Percentiles rank a stretch among this genome's conserved stretches.
These are phyloP conservation scores for Pinna nobilis DNA, from an alignment of 1,140 invertebrate genomes.

Conservation along the genomic window DNA sequence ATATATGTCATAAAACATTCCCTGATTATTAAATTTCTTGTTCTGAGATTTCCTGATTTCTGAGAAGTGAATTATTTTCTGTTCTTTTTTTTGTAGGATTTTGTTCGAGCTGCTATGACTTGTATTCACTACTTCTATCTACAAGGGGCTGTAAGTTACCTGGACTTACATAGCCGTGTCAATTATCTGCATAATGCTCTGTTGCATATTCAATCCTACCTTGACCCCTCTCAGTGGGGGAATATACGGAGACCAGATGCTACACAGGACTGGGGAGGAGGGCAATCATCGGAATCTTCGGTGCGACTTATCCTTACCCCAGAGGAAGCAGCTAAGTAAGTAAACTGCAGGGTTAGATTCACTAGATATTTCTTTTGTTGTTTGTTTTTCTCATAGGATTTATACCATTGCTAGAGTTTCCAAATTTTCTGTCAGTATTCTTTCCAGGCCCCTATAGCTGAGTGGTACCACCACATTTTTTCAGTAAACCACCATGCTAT, in stretches of 20 bases:
- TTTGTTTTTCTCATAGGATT: too few species aligned
- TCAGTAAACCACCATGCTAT: too few species aligned
- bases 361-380: too few species aligned
- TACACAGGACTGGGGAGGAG: background rate
- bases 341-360: background rate
- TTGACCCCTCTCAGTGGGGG: conserved; percentile 68
- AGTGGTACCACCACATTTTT: too few species aligned
- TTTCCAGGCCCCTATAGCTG: too few species aligned
- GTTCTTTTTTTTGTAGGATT: conserved; percentile 64
- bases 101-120: conserved; percentile 72
- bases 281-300: conserved; percentile 34
- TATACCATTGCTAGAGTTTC: too few species aligned
- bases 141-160: conserved; percentile 64
- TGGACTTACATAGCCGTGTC: conserved; percentile 61
- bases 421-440: too few species aligned
- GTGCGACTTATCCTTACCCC: conserved; percentile 56
- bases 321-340: conserved; percentile 67
- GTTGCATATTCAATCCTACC: conserved; percentile 70
- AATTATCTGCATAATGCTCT: conserved; percentile 67
- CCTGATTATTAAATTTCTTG: background rate
- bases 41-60: background rate
- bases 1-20: background rate
- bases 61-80: background rate
- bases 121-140: conserved; percentile 71
- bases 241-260: conserved; percentile 53